These are phyloP conservation scores for Trichonephila clavipes DNA, from an alignment of 1,140 invertebrate genomes.

Conservation along the genomic window DNA sequence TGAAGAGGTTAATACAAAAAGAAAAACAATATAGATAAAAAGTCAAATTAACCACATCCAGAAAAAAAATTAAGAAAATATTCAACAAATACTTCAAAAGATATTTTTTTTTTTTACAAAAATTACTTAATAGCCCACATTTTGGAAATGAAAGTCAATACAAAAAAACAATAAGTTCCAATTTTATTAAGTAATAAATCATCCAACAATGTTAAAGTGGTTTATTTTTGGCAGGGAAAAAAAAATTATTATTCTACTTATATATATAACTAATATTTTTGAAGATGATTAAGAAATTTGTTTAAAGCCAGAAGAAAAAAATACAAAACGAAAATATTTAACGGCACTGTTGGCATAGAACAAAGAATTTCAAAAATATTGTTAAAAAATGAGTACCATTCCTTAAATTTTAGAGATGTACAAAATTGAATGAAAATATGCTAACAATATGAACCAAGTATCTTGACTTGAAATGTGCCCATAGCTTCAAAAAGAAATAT, in stretches of 20 bases:
- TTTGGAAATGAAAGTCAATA: not conserved
- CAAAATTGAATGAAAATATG: not conserved
- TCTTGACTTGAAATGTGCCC: not conserved
- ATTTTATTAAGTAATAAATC: not conserved
- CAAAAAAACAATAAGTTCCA: not conserved
- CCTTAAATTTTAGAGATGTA: not conserved
- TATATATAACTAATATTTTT: not conserved
- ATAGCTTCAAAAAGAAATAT: not conserved
- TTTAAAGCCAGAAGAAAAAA: not conserved
- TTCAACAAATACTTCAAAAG: not conserved
- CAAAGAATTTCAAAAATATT: not conserved
- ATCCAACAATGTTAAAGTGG: not conserved
- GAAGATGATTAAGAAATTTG: not conserved
- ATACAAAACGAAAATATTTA: not conserved
- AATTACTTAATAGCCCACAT: not conserved
- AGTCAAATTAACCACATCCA: not conserved
- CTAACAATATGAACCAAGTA: not conserved
- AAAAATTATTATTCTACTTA: not conserved
- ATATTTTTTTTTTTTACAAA: not conserved
- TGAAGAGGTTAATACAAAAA: not conserved
- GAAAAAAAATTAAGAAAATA: not conserved
- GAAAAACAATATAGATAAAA: not conserved
- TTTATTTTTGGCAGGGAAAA: not conserved
- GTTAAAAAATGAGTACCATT: not conserved
- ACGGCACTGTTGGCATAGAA: not conserved